Evolutionary conservation across 2,888 invertebrate species (phyloP), one percentile per base, ranked within the genome.

Genomic region (Pseudeuparius sepicola): DNA sequence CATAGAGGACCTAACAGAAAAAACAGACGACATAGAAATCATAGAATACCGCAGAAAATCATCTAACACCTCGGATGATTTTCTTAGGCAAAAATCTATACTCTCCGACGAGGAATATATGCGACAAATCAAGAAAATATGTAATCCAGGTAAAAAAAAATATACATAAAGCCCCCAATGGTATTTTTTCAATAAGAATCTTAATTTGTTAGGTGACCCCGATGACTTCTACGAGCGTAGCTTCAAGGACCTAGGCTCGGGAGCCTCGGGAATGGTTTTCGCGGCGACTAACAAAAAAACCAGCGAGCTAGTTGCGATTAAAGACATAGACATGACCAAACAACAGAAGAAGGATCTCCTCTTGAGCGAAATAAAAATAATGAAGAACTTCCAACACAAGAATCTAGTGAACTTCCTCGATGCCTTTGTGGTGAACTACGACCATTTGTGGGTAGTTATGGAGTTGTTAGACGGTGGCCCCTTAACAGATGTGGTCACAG

Each of bases 361-460:
- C 56, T 71, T 96, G 45, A 94, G 89, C 31, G 97, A 97, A 70
- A 92, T 97, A 46, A 78, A 81, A 52, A 87, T 93, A 9, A 73
- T 93, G 57, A 86, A 86, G 56, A 84, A 84, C 53, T 89, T 93
- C 58, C 79, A 84, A 52, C 96, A 97, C 63, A 84, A 84, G 53
- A 96, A 94, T 64, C 39, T 51, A 31, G 96, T 97, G 0, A 97
- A 97, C 62, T 97, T 90, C 62, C 67, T 93, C 4, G 92, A 93
- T 52, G 85, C 89, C 7, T 93, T 89, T 67, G 74, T 93, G n/a
- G 75, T 90, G 27, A 50, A 54, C 17, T 77, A 82, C 43, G 85
- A 89, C 36, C 89, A 93, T 57, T 69, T 97, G 4, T 97, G 94
- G 94, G 96, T 92, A 0, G 80, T 93, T 2, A 93, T 96, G 92